These are phyloP conservation scores for Bucco capensis DNA, from an alignment of 2,113 vertebrate genomes.

Conservation along the genomic window DNA sequence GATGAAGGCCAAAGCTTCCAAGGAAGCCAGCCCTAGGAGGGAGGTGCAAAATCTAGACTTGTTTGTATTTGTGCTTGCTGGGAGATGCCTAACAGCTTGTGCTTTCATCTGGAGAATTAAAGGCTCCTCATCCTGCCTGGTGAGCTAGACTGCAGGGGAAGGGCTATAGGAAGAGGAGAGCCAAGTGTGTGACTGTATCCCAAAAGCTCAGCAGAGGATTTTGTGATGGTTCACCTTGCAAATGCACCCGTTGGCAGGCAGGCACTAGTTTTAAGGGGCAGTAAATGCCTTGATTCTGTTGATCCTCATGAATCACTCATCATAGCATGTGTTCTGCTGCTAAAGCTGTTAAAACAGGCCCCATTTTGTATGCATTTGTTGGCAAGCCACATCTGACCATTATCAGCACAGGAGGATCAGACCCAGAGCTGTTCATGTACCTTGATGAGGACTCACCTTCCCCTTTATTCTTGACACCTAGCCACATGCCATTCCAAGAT, in stretches of 20 bases:
- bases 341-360: constrained; percentile 21
- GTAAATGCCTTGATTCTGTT: background rate
- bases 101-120: constrained; percentile 41
- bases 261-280: background rate
- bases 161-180: background rate
- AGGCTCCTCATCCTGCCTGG: background rate
- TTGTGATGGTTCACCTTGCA: background rate
- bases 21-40: constrained; percentile 13
- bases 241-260: background rate
- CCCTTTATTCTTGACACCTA: background rate
- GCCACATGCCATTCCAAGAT: background rate
- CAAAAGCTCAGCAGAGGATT: background rate
- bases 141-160: background rate
- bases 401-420: background rate
- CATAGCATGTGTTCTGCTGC: background rate
- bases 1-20: constrained; percentile 37
- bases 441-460: background rate
- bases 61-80: background rate
- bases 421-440: background rate
- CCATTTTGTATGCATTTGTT: background rate
- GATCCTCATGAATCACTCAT: background rate
- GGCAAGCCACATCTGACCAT: background rate
- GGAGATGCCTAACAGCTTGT: background rate
- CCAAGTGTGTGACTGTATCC: background rate
- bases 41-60: background rate